Conservation (phyloP, 2,113 vertebrate species). For the Cebidichthys violaceus region DNA sequence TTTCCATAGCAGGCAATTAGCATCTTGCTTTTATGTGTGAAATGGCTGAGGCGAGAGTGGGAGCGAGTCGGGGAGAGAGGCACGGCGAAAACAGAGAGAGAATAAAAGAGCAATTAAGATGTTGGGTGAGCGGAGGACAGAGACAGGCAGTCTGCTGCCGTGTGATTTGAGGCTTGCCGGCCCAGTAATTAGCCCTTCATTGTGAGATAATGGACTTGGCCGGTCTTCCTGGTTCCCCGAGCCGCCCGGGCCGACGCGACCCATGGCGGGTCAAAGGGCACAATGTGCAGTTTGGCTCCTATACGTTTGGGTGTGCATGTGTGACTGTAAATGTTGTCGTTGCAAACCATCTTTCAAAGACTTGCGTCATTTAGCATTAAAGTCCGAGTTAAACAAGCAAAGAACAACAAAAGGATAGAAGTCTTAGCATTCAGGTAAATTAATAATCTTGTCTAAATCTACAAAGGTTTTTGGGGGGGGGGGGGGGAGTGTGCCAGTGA, state of each 20-base stretch:
- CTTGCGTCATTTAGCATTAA: constrained; percentile 25
- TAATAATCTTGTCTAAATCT: constrained; percentile 28
- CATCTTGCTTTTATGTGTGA: constrained; percentile 79
- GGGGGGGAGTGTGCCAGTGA: constrained; percentile 16
- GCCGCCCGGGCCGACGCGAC: constrained; percentile 71
- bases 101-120: constrained; percentile 86
- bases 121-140: constrained; percentile 80
- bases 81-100: constrained; percentile 71
- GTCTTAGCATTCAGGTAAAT: constrained; percentile 20
- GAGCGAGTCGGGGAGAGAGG: constrained; percentile 70
- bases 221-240: constrained; percentile 73
- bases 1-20: constrained; percentile 83
- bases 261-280: constrained; percentile 75
- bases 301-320: constrained; percentile 22
- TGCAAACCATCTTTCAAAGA: constrained; percentile 8
- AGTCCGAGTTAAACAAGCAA: not conserved
- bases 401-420: not conserved
- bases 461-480: not conserved
- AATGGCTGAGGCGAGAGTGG: constrained; percentile 71
- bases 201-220: constrained; percentile 86
- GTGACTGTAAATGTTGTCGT: not conserved
- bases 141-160: constrained; percentile 81
- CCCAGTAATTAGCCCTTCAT: constrained; percentile 85
- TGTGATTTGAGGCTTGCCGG: constrained; percentile 81
- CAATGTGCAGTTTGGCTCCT: constrained; percentile 81